These are phyloP conservation scores for Ifrita kowaldi DNA, from an alignment of 2,113 vertebrate species.

Conservation along the genomic window DNA sequence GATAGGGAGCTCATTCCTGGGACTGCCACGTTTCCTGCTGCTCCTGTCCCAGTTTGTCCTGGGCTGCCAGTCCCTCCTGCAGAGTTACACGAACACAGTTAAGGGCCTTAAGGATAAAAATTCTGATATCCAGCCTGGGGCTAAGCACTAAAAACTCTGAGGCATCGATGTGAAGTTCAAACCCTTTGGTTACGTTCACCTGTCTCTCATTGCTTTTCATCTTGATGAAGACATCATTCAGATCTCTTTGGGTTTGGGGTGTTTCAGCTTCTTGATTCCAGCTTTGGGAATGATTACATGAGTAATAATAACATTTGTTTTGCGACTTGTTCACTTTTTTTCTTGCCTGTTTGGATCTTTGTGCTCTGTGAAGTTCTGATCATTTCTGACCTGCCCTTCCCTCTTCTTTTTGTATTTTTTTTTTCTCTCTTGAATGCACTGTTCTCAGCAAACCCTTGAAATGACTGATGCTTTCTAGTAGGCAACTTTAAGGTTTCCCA, in stretches of 20 bases:
- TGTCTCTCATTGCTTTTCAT: not conserved
- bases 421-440: not conserved
- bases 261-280: not conserved
- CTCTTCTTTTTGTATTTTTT: not conserved
- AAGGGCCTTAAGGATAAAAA: not conserved
- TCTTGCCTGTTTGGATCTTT: not conserved
- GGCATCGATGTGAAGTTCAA: not conserved
- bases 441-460: not conserved
- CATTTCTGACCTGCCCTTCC: not conserved
- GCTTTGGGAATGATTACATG: not conserved
- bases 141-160: not conserved
- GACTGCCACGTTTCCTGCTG: not conserved
- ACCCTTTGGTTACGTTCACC: not conserved
- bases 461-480: not conserved
- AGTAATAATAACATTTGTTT: not conserved
- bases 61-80: not conserved
- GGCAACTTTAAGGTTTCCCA: not conserved
- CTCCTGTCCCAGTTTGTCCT: not conserved
- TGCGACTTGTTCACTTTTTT: not conserved
- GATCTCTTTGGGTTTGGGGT: not conserved
- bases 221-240: not conserved
- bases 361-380: not conserved
- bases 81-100: fast-evolving
- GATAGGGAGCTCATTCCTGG: not conserved
- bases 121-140: not conserved